Percentiles rank a stretch among this genome's conserved stretches.
phyloP scores from a whole-genome alignment of 35 echinoderm and acorn worm genomes.

The Apostichopus californicus region DNA sequence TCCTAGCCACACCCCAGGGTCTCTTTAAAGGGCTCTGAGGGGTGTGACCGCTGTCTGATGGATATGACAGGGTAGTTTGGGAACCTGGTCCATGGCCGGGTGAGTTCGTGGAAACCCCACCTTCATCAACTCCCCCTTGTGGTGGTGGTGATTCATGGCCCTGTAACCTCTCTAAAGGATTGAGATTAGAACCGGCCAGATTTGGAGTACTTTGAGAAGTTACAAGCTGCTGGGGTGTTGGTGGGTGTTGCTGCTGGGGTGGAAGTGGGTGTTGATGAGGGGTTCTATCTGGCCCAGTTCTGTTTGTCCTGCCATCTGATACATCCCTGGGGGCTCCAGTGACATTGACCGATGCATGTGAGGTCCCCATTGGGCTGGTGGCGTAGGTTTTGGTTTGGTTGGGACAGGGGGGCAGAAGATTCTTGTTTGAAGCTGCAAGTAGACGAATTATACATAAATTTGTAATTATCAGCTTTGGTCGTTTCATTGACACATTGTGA shows the following conservation, averaged over 20 bases:
- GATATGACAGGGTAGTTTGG: background rate
- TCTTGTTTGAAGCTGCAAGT: background rate
- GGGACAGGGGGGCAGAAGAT: background rate
- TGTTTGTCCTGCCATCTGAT: constrained; percentile 21
- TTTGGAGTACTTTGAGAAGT: background rate
- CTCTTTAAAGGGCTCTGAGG: constrained; percentile 19
- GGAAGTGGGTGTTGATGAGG: background rate
- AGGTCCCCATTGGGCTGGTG: background rate
- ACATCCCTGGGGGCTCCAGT: background rate
- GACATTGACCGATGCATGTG: background rate
- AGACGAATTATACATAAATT: no score
- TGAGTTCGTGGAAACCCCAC: background rate
- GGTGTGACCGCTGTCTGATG: background rate
- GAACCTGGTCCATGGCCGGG: constrained; percentile 27
- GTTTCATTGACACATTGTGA: background rate
- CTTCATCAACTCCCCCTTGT: constrained; percentile 14
- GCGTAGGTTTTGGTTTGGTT: background rate
- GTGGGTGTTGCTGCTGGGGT: background rate
- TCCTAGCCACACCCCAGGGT: background rate
- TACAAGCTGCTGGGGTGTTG: constrained; percentile 13
- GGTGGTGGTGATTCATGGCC: background rate
- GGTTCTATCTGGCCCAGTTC: background rate
- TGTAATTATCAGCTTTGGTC: background rate
- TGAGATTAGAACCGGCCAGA: background rate
- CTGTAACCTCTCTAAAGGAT: background rate